These are phyloP conservation scores for Cyprinella venusta DNA, from an alignment of 2,797 vertebrate genomes.

Conservation along the genomic window DNA sequence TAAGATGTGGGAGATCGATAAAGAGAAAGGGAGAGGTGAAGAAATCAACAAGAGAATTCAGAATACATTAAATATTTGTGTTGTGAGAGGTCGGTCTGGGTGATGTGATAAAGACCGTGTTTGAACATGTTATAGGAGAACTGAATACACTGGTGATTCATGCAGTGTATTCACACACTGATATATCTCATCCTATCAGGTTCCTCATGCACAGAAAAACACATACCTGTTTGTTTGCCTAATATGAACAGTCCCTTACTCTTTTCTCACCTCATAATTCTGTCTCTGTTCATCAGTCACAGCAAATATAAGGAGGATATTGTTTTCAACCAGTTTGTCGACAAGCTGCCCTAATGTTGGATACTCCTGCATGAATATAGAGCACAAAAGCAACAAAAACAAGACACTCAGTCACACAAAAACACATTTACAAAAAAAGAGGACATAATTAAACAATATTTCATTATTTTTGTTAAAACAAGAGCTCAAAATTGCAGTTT, in stretches of 20 bases:
- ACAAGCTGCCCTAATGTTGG: constrained; percentile 94
- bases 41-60: constrained; percentile 7
- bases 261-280: constrained; percentile 87
- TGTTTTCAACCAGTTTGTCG: constrained; percentile 96
- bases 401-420: background rate
- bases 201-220: background rate
- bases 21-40: constrained; percentile 23
- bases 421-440: background rate
- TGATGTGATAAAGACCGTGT: constrained; percentile 58
- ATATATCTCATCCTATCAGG: constrained; percentile 46
- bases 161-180: constrained; percentile 56
- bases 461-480: background rate
- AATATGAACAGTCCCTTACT: constrained; percentile 21
- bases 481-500: background rate
- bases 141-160: constrained; percentile 55
- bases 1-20: constrained; percentile 14
- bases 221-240: constrained; percentile 11
- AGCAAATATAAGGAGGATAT: constrained; percentile 95
- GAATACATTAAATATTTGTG: constrained; percentile 36
- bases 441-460: background rate
- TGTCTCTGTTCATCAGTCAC: constrained; percentile 85
- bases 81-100: constrained; percentile 27
- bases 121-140: constrained; percentile 64
- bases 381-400: constrained; percentile 11
- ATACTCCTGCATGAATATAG: constrained; percentile 83